Conservation (phyloP, 2,888 invertebrate genomes). For the Lathronympha strigana region DNA sequence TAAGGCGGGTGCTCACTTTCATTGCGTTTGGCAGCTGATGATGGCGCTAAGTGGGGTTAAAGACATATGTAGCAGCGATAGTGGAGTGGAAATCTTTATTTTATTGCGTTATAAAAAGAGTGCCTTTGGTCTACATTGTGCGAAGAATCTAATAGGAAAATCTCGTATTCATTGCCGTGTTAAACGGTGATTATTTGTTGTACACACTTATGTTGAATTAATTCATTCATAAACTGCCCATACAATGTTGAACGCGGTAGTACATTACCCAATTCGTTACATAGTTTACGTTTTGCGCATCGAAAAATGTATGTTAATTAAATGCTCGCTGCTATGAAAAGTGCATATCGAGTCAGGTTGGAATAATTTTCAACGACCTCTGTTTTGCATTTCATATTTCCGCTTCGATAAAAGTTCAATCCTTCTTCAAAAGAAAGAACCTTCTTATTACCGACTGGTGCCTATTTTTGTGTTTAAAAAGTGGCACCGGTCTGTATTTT, state of each 20-base stretch:
- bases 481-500: too few relatives aligned
- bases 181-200: background rate
- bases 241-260: too few relatives aligned
- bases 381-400: background rate
- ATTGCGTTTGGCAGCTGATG: constrained; percentile 39
- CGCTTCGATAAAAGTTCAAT: background rate
- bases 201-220: too few relatives aligned
- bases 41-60: constrained; percentile 17
- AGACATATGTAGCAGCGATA: constrained; percentile 7
- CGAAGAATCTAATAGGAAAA: background rate
- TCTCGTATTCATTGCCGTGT: background rate
- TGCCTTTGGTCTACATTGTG: too few relatives aligned
- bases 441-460: too few relatives aligned
- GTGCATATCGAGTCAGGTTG: background rate
- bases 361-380: background rate
- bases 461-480: too few relatives aligned
- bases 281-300: background rate
- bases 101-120: background rate
- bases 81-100: constrained; percentile 1
- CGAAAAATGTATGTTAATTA: background rate
- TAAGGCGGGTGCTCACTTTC: constrained; percentile 38
- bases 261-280: background rate
- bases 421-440: background rate
- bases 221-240: too few relatives aligned
- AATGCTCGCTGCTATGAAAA: background rate